Percentiles rank a stretch among this genome's conserved stretches.
Evolutionary conservation across 2,113 vertebrate species (phyloP).

Genomic region (Cheilinus undulatus): DNA sequence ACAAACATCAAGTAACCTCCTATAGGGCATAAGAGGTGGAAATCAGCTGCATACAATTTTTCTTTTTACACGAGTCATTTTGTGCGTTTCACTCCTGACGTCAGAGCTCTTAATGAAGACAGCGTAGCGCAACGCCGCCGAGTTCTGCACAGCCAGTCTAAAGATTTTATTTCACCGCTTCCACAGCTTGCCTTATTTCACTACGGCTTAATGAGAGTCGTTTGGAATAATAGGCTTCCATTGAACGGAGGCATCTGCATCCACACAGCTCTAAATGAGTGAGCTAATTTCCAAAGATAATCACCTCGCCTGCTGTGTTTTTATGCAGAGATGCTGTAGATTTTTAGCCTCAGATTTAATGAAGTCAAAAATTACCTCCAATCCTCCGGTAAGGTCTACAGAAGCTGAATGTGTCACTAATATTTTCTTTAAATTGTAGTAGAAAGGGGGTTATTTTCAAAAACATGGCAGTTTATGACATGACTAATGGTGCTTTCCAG

Average conservation of each 20-base stretch:
- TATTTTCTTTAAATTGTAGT: constrained; percentile 47
- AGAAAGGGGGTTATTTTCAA: constrained; percentile 39
- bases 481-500: background rate
- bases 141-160: constrained; percentile 73
- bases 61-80: constrained; percentile 59
- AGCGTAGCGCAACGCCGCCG: constrained; percentile 45
- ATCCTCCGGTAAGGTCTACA: constrained; percentile 36
- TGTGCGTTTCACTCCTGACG: constrained; percentile 66
- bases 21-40: constrained; percentile 58
- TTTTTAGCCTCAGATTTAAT: constrained; percentile 76
- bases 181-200: constrained; percentile 82
- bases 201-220: constrained; percentile 81
- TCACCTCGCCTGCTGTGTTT: constrained; percentile 79
- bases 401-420: constrained; percentile 42
- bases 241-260: constrained; percentile 86
- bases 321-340: constrained; percentile 75
- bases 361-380: constrained; percentile 74
- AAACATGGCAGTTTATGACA: constrained; percentile 41
- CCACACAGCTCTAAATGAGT: constrained; percentile 85
- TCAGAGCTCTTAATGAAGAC: constrained; percentile 76
- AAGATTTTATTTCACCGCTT: constrained; percentile 82
- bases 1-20: constrained; percentile 63
- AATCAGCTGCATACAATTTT: constrained; percentile 74
- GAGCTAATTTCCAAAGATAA: constrained; percentile 85
- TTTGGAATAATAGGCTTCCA: constrained; percentile 83